Base-by-base conservation (phyloP, 2,888 invertebrate genomes). In the Dione vanillae region DNA sequence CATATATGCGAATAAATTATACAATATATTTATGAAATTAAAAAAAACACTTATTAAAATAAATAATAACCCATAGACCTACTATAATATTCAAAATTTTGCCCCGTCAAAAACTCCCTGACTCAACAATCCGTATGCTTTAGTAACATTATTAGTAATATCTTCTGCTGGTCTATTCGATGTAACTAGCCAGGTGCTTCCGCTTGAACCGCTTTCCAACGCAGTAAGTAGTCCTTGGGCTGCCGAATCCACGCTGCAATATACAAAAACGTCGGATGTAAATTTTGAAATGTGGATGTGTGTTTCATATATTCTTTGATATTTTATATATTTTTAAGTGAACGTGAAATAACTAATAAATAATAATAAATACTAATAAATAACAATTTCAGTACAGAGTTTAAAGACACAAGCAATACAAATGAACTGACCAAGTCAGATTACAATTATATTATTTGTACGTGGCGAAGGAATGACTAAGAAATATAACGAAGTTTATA, bases 141-240 rank as follows among this genome's bases (percentile, higher is more conserved):
- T 82, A 2, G 76, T 80, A 0, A 91, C 79, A 20, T 85, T 87
- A 0, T 67, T 65, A 0, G 89, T 83, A 59, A 91, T 88, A 45
- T 91, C 87, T 74, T 86, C 80, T 1, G 88, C 90, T 5, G 88
- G 87, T 73, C 77, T 82, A 16, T 84, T 82, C 0, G 83, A 80
- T 0, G 85, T 85, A 1, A 85, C 79, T 10, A 91, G 78, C 92
- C 92, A 92, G 0, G 90, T 90, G 70, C 86, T 88, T 0, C 85
- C 90, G 66, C 85, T 87, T 0, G 67, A 70, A 0, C 88, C 73
- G 20, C 69, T 67, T 64, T 75, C 70, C 49, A 72, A 72, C 47
- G 74, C 72, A 19, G 68, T 52, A 16, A 75, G 19, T 16, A 75
- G 72, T 1, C 75, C 75, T 43, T 37, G 56, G 1, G 67, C 74